Evolutionary conservation across 2,888 invertebrate species (phyloP).

Genomic region (Malthinus flaveolus): DNA sequence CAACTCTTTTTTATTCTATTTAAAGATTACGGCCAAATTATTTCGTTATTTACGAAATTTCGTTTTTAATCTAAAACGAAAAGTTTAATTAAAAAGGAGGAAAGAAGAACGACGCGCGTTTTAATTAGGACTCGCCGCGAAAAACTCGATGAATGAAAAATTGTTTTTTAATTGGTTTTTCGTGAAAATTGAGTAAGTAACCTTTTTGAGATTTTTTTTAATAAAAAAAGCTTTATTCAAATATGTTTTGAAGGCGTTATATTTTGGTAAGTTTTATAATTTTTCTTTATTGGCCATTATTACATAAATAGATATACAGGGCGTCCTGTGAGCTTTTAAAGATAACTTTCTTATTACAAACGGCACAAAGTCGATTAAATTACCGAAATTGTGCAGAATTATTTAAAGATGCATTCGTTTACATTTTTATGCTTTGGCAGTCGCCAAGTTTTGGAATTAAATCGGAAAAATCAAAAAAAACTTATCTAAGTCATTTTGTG

Average conservation of each 20-base stretch:
- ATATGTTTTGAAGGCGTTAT: background rate
- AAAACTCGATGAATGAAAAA: background rate
- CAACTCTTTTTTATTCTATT: background rate
- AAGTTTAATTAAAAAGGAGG: background rate
- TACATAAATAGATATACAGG: too few species aligned
- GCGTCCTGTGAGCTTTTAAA: too few species aligned
- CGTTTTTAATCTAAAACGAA: background rate
- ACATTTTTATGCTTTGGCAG: too few species aligned
- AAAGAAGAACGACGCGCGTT: background rate
- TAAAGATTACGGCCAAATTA: too few species aligned
- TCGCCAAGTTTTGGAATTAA: too few species aligned
- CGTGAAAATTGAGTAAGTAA: background rate
- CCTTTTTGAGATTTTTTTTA: background rate
- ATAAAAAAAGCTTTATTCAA: background rate
- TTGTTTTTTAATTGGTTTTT: constrained; percentile 4
- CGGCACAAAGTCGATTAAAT: too few species aligned
- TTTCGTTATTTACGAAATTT: too few species aligned
- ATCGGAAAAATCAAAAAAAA: too few species aligned
- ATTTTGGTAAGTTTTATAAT: background rate
- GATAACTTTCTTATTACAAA: too few species aligned
- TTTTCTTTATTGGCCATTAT: background rate
- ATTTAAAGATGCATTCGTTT: too few species aligned
- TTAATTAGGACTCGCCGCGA: background rate
- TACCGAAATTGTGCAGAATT: too few species aligned
- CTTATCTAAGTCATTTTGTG: too few species aligned